Evolutionary conservation across 1,140 invertebrate genomes (phyloP).

Genomic region (Lordiphosa mommai): DNA sequence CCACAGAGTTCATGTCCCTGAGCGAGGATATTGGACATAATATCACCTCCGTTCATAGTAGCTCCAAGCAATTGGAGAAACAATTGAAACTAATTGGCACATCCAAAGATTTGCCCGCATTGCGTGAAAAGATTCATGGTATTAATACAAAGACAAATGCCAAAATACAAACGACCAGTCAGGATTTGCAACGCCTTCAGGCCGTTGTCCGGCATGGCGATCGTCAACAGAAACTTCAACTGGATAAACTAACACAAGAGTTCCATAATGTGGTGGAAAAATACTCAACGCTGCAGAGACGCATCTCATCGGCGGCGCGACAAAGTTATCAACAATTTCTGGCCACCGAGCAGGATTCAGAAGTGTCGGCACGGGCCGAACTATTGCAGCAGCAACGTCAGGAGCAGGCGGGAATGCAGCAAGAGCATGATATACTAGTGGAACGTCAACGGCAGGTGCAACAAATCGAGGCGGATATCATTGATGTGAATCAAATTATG

Average conservation of each 20-base stretch:
- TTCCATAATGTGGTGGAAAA: slow-evolving; percentile 89
- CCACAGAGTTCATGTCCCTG: slow-evolving; percentile 87
- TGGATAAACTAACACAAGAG: slow-evolving; percentile 89
- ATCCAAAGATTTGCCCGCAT: slow-evolving; percentile 84
- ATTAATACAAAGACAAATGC: slow-evolving; percentile 89
- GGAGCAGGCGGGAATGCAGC: slow-evolving; percentile 84
- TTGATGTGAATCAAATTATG: slow-evolving; percentile 96
- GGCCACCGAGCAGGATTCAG: slow-evolving; percentile 79
- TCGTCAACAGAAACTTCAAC: slow-evolving; percentile 89
- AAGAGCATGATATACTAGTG: slow-evolving; percentile 89
- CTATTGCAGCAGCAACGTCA: slow-evolving; percentile 82
- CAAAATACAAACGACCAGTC: slow-evolving; percentile 86
- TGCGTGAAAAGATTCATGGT: slow-evolving; percentile 82
- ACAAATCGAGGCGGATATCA: slow-evolving; percentile 90
- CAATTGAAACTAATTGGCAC: slow-evolving; percentile 89
- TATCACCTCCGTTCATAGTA: slow-evolving; percentile 88
- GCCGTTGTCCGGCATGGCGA: slow-evolving; percentile 84
- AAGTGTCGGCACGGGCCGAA: slow-evolving; percentile 79
- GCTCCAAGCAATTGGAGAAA: slow-evolving; percentile 86
- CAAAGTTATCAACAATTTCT: slow-evolving; percentile 82
- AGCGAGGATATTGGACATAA: slow-evolving; percentile 89
- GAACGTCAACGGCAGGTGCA: slow-evolving; percentile 87
- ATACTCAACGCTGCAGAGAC: slow-evolving; percentile 89
- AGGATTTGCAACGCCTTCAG: slow-evolving; percentile 86
- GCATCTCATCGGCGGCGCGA: slow-evolving; percentile 89